These are phyloP conservation scores for Synanthedon tipuliformis DNA, from an alignment of 2,888 invertebrate species.

Conservation along the genomic window DNA sequence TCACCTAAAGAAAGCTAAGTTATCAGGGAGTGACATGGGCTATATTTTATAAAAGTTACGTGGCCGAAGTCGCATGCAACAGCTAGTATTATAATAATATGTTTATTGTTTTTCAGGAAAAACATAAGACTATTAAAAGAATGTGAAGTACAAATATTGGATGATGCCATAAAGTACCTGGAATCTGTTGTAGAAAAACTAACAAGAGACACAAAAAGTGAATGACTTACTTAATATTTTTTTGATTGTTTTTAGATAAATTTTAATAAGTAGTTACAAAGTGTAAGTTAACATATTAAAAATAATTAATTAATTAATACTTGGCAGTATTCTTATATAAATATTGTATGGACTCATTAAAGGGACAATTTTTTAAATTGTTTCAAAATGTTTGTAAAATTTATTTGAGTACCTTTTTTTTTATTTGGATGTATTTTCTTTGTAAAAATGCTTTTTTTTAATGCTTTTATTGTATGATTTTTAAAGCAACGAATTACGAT, in stretches of 20 bases:
- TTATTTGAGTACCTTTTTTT: too few relatives aligned
- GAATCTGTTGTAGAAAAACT: conserved; percentile 32
- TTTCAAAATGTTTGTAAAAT: too few relatives aligned
- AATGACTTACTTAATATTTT: neutral
- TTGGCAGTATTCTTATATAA: conserved; percentile 11
- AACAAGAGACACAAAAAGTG: conserved; percentile 16
- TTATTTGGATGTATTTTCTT: too few relatives aligned
- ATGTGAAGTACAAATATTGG: conserved; percentile 56
- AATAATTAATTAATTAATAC: neutral
- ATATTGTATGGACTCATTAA: too few relatives aligned
- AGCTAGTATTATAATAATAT: neutral
- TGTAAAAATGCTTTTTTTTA: too few relatives aligned
- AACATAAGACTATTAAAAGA: conserved; percentile 51
- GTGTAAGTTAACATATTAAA: too few relatives aligned
- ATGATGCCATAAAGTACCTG: conserved; percentile 50
- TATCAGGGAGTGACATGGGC: too few relatives aligned
- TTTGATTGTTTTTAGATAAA: neutral
- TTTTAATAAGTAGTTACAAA: neutral
- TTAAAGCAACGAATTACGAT: neutral
- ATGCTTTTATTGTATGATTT: neutral
- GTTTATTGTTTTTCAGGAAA: conserved; percentile 33
- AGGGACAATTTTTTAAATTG: too few relatives aligned
- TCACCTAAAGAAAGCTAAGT: too few relatives aligned
- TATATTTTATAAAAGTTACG: too few relatives aligned
- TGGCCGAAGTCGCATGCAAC: too few relatives aligned